Conservation (phyloP, 2,113 vertebrate genomes). For the Baryphthengus martii region DNA sequence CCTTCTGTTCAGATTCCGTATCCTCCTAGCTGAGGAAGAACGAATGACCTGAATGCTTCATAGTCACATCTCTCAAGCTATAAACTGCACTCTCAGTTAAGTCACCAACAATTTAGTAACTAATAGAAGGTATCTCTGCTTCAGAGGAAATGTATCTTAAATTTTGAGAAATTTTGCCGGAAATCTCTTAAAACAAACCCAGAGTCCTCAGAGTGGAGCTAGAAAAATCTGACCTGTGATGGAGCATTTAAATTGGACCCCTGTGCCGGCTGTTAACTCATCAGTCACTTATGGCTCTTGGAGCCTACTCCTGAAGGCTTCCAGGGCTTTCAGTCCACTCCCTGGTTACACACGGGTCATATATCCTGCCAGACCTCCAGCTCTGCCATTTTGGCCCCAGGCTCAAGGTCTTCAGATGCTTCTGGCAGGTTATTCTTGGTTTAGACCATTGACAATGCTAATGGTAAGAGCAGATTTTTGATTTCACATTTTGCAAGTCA, state of each 20-base stretch:
- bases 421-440: not conserved
- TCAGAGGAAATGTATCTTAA: slow-evolving; percentile 31
- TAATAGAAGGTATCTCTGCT: not conserved
- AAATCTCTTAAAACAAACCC: not conserved
- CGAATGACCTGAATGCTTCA: not conserved
- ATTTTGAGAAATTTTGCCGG: slow-evolving; percentile 11
- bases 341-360: not conserved
- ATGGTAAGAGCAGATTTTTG: not conserved
- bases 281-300: slow-evolving; percentile 47
- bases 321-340: slow-evolving; percentile 5
- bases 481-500: not conserved
- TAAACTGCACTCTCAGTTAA: not conserved
- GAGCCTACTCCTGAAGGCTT: slow-evolving; percentile 23
- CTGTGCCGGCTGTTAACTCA: slow-evolving; percentile 44
- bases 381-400: slow-evolving; percentile 39
- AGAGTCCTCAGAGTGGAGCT: slow-evolving; percentile 20
- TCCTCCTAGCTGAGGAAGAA: not conserved
- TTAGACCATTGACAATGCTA: not conserved
- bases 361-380: not conserved
- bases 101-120: not conserved
- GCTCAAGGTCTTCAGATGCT: not conserved
- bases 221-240: slow-evolving; percentile 39
- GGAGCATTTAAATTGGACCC: slow-evolving; percentile 39
- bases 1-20: not conserved
- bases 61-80: not conserved